Percentiles rank a stretch among this genome's conserved stretches.
phyloP scores from a whole-genome alignment of 2,797 vertebrate genomes.

The Lutra lutra region DNA sequence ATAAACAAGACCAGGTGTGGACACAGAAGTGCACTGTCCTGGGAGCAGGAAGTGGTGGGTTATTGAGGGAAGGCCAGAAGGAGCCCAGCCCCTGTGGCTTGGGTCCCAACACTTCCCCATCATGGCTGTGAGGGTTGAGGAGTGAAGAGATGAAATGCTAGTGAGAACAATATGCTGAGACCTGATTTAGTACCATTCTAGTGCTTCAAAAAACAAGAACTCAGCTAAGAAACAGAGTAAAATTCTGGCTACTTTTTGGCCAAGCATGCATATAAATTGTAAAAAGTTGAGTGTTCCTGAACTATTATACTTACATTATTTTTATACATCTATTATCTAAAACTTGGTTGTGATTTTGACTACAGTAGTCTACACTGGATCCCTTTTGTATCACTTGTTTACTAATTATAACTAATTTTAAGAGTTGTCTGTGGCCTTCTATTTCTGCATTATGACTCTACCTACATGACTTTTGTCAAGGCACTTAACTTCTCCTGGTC shows the following conservation, averaged over 20 bases:
- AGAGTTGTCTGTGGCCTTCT: neutral
- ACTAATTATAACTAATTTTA: neutral
- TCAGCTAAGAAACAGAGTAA: neutral
- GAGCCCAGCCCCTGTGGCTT: neutral
- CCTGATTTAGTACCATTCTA: neutral
- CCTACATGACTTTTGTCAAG: neutral
- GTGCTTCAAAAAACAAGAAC: neutral
- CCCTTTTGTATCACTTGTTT: neutral
- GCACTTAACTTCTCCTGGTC: neutral
- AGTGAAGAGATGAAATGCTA: neutral
- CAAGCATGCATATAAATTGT: neutral
- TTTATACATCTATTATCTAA: neutral
- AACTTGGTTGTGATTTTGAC: constrained; percentile 2
- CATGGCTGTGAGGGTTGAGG: neutral
- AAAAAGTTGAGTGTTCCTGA: neutral
- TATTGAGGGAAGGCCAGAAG: neutral
- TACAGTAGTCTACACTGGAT: neutral
- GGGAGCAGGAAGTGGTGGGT: neutral
- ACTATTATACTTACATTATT: neutral
- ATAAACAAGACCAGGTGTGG: neutral
- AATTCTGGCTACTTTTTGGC: neutral
- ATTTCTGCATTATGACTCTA: neutral
- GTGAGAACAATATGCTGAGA: neutral
- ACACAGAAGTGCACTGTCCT: neutral
- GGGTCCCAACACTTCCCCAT: neutral